Conservation (phyloP, 2,888 invertebrate genomes). For the Tolmerus cingulatus region DNA sequence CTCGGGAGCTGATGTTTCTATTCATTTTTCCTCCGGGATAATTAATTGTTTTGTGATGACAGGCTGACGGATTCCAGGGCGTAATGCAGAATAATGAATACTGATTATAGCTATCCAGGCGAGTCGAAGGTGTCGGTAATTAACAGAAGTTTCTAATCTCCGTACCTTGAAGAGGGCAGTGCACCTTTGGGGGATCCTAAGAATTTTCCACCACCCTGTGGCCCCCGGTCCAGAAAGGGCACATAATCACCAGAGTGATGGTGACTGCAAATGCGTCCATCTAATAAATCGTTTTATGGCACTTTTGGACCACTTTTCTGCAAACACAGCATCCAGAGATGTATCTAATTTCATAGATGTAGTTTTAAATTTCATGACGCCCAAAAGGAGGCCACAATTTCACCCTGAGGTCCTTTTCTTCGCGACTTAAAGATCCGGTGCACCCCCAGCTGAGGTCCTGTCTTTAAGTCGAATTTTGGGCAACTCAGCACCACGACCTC, state of each 20-base stretch:
- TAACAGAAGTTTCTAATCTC: not conserved
- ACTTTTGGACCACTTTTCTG: not conserved
- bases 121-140: not conserved
- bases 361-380: not conserved
- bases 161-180: not conserved
- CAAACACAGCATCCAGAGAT: not conserved
- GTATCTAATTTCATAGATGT: not conserved
- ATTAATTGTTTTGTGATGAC: slow-evolving; percentile 26
- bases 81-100: slow-evolving; percentile 9
- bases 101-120: not conserved
- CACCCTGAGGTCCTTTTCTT: not conserved
- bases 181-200: not conserved
- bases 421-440: not conserved
- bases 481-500: not conserved
- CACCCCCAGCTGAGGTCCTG: not conserved
- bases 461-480: not conserved
- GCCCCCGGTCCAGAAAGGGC: not conserved
- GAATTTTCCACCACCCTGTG: not conserved
- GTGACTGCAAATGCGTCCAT: not conserved
- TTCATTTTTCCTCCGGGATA: slow-evolving; percentile 15
- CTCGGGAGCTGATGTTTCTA: not conserved
- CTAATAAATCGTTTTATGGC: not conserved
- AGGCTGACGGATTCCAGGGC: slow-evolving; percentile 11
- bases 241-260: not conserved
- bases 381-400: not conserved